Evolutionary conservation across 1,140 invertebrate genomes (phyloP), one percentile per base, ranked within the genome.

Genomic region (Ceratina calcarata): DNA sequence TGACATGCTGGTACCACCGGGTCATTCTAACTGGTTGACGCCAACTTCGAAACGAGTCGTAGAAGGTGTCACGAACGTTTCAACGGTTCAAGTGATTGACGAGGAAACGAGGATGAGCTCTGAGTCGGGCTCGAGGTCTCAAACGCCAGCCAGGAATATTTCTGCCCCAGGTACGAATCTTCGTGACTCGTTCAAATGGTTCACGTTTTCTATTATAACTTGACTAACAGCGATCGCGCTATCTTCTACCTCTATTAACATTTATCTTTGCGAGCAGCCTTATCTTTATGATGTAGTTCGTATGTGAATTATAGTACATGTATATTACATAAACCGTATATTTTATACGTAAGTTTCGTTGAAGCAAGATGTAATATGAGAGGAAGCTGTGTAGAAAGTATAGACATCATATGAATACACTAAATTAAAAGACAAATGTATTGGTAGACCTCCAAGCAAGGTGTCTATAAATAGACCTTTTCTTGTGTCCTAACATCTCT

Each of bases 31-130:
- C 68, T 93, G 92, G 92, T 70, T 93, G 6, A 88, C 92, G 1
- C 92, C 92, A 24, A 72, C 87, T 18, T 89, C 90, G 8, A 92
- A 90, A 65, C 91, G 89, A 77, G 72, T 82, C 32, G 24, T 80
- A 12, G 89, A 90, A 55, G 69, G 69, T 45, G 55, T 82, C 20
- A 79, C 83, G 0, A 90, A 82, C 27, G 85, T 93, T n/a, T 92
- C 91, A 18, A 94, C 94, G 0, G 93, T 95, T 51, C 95, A 96
- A 86, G 94, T 96, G 6, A 96, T 96, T 86, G 97, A 97, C 89
- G 97, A 97, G 90, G 97, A 97, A 87, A 98, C 97, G 3, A 94
- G 97, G 84, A 98, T 97, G 97, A 97, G 97, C 92, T 96, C 96
- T 15, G 96, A 96, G 78, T 92, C 90, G 12, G 90, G 90, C 55